Base-by-base conservation (phyloP, 2,888 invertebrate genomes). In the Eugnorisma glareosa region DNA sequence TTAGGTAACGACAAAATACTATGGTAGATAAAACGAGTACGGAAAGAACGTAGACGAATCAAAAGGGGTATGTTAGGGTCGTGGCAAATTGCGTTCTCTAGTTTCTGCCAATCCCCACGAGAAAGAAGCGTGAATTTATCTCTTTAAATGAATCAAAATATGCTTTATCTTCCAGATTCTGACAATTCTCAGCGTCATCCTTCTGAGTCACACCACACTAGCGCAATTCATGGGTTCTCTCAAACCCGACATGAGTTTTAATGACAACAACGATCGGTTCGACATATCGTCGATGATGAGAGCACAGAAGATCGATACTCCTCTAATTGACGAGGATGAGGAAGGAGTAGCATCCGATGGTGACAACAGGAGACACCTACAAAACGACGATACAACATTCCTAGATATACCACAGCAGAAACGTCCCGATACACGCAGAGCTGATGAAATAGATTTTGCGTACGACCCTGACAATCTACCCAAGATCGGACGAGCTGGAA, bases 201-300 rank as follows among this genome's bases (percentile, higher is more conserved):
- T 83, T 0, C 43, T 78, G 18, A 77, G 51, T 81, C 83, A 10
- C 21, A 85, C 6, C 10, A 88, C 61, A 3, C 11, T 81, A 28
- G 35, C 76, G 0, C 93, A 94, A 67, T n/a, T 40, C 64, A 91
- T 89, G 0, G 83, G 87, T 7, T 54, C 74, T 0, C 57, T 94
- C 71, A 90, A 73, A 40, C 93, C 96, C 0, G 96, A 96, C 70
- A 88, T 96, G 0, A 92, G 86, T 0, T 96, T 94, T 63, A 92
- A 89, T 0, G 93, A 91, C 0, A 67, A 87, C 2, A 95, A 94
- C 78, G 93, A 95, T 51, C 89, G 95, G 3, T 96, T 91, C 59
- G 94, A 95, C 77, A 35, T 96, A 0, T 75, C 89, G 0, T 76
- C 87, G 4, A 81, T 96, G 37, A 83, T 94, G 1, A 43, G 45